A percentile compares a stretch with the other conserved stretches of the same genome.
These are phyloP conservation scores for Carcina quercana DNA, from an alignment of 2,888 invertebrate species.

Conservation along the genomic window DNA sequence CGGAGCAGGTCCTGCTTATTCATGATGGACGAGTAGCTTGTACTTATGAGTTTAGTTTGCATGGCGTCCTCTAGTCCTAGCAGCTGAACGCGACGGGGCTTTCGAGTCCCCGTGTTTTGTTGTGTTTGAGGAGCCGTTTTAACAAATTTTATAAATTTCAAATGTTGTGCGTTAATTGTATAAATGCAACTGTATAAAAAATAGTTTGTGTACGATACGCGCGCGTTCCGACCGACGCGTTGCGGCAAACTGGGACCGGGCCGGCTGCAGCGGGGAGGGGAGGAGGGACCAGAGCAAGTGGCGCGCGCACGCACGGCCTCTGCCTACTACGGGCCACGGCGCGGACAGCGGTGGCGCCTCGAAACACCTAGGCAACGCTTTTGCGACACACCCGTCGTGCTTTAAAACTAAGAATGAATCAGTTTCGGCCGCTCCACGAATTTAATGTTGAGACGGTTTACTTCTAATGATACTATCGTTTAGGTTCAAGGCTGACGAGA, in stretches of 20 bases:
- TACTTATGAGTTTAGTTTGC: constrained; percentile 75
- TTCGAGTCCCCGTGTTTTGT: constrained; percentile 44
- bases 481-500: constrained; percentile 59
- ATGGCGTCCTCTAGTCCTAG: constrained; percentile 55
- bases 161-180: constrained; percentile 47
- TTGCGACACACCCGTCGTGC: constrained; percentile 64
- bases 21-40: constrained; percentile 78
- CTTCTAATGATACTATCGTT: constrained; percentile 37
- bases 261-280: constrained; percentile 48
- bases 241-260: constrained; percentile 69
- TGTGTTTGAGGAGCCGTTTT: constrained; percentile 54
- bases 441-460: constrained; percentile 32
- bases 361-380: constrained; percentile 64
- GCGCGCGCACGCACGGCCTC: constrained; percentile 64
- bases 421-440: constrained; percentile 39
- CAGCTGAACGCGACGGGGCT: constrained; percentile 43
- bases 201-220: constrained; percentile 39
- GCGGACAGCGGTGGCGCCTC: constrained; percentile 65
- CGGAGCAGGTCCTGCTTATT: constrained; percentile 79
- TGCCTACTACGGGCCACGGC: constrained; percentile 64
- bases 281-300: constrained; percentile 51
- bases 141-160: constrained; percentile 31
- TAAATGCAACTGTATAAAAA: constrained; percentile 33
- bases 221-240: constrained; percentile 67
- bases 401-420: constrained; percentile 50